Base-by-base conservation (phyloP, 2,888 invertebrate species). In the Nineta flava region DNA sequence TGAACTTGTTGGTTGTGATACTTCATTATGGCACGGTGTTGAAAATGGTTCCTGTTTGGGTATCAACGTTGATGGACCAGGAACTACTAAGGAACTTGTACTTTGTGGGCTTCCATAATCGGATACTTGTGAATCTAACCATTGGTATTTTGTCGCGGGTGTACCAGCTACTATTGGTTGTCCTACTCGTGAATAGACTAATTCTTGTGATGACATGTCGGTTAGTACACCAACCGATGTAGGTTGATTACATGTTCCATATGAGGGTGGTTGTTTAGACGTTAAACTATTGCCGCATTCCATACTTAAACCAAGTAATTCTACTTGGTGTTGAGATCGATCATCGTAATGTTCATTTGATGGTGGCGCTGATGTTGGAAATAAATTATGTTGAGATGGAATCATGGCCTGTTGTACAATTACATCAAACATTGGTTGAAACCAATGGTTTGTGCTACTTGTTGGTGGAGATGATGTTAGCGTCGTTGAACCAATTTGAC, bases 401-500 rank as follows among this genome's bases (percentile, higher is more conserved):
- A 71, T 65, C 15, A 65, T 67, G 5, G 64, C 63, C 53, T 56
- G 59, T 54, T 78, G 81, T 40, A 78, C 80, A 56, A 83, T 72
- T 52, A 79, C 65, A 43, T 75, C 73, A 58, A 78, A 79, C 67
- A 79, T 73, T n/a, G 73, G 70, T 4, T 77, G 78, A 58, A 76
- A 77, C 59, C 73, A 74, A 50, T 81, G 68, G 5, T 77, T 75
- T 60, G 81, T 79, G 58, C 80, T 79, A 34, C 78, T 76, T 55
- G 76, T 76, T 17, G 79, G 83, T 53, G 87, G 72, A 58, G 83
- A 77, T 83, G 81, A 88, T 65, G 76, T 85, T 51, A 72, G 69
- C 56, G 79, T 74, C 57, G 64, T 63, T 57, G 67, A 63, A 19
- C 57, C 51, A 21, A 64, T 60, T 54, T 72, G 63, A 34, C 65